phyloP scores from a whole-genome alignment of 2,888 invertebrate species.

The Chrysodeixis includens region DNA sequence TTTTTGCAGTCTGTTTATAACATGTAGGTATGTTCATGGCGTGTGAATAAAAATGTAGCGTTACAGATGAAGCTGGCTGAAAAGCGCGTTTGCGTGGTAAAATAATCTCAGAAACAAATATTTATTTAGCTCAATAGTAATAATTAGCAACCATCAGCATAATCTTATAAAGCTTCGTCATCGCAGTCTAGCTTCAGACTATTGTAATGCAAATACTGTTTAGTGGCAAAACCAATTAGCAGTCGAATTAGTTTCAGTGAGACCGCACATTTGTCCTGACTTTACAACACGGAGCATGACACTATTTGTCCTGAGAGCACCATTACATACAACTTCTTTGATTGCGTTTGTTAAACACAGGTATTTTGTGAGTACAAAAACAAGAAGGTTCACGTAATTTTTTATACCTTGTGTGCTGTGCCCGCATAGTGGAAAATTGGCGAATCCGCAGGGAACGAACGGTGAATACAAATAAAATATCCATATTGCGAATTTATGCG shows the following conservation, averaged over 20 bases:
- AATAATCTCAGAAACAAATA: neutral
- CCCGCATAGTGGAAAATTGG: constrained; percentile 67
- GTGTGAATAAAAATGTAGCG: too few relatives aligned
- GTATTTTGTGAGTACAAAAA: constrained; percentile 29
- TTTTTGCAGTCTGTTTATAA: too few relatives aligned
- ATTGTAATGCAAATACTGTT: constrained; percentile 25
- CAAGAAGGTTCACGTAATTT: constrained; percentile 45
- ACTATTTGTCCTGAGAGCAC: constrained; percentile 22
- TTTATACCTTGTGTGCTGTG: constrained; percentile 54
- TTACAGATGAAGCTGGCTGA: too few relatives aligned
- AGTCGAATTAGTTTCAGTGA: constrained; percentile 27
- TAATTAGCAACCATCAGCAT: constrained; percentile 3
- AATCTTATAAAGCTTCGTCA: constrained; percentile 23
- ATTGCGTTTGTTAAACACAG: constrained; percentile 28
- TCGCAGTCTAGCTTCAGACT: constrained; percentile 12
- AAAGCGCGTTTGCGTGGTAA: too few relatives aligned
- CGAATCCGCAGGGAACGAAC: constrained; percentile 51
- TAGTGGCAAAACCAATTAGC: constrained; percentile 44
- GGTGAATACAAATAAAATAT: constrained; percentile 55
- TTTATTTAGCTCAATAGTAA: neutral
- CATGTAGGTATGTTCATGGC: too few relatives aligned
- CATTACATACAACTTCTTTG: constrained; percentile 28
- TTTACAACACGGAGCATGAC: constrained; percentile 7
- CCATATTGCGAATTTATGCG: constrained; percentile 44
- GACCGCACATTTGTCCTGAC: constrained; percentile 25